Evolutionary conservation across 2,113 vertebrate species (phyloP).

Genomic region (Ictidomys tridecemlineatus): DNA sequence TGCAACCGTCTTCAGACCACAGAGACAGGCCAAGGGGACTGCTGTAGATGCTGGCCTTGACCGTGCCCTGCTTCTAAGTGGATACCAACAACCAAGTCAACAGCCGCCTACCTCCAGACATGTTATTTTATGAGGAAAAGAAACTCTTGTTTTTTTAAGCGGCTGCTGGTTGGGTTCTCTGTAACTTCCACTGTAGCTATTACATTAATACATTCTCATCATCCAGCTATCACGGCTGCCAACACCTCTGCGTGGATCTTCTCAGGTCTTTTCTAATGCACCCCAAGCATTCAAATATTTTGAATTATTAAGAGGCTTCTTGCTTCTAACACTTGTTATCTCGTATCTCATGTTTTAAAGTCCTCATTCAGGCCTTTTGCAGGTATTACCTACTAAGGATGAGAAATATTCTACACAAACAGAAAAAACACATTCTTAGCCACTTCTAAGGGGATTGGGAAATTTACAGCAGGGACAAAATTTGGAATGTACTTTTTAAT

Average conservation of each 20-base stretch:
- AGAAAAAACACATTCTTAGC: slow-evolving; percentile 13
- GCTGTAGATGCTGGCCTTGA: too few species aligned
- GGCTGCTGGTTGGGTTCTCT: neutral
- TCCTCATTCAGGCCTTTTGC: neutral
- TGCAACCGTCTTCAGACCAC: neutral
- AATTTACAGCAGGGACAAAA: neutral
- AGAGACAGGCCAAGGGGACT: too few species aligned
- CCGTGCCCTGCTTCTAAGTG: too few species aligned
- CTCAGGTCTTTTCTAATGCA: neutral
- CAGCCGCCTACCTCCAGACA: neutral
- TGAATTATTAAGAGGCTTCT: slow-evolving; percentile 49
- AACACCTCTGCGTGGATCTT: neutral
- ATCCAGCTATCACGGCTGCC: neutral
- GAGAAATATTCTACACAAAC: slow-evolving; percentile 28
- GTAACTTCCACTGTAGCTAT: neutral
- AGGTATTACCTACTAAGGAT: neutral
- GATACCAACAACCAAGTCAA: neutral
- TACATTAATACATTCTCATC: neutral
- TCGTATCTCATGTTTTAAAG: neutral
- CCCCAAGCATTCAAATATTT: neutral
- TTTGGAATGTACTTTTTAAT: neutral
- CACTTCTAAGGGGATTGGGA: neutral
- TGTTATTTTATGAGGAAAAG: slow-evolving; percentile 32
- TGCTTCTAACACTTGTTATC: neutral
- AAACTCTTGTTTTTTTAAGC: slow-evolving; percentile 55